A percentile compares a stretch with the other conserved stretches of the same genome.
These are phyloP conservation scores for Heliconius eleuchia DNA, from an alignment of 1,140 invertebrate species.

Conservation along the genomic window DNA sequence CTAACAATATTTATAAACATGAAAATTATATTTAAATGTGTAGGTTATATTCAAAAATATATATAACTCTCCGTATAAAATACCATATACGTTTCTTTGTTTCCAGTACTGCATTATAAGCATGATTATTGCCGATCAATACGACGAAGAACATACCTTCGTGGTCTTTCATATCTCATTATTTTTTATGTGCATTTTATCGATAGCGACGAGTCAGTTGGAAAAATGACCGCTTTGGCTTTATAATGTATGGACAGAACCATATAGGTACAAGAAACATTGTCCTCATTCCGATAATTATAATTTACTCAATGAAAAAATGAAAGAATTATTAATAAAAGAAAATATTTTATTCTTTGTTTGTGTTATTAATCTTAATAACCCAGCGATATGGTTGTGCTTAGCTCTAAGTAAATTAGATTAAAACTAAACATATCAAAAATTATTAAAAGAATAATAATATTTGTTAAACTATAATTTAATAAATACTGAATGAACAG, in stretches of 20 bases:
- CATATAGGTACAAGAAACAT: background rate
- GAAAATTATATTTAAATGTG: too few species aligned
- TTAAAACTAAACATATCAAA: too few species aligned
- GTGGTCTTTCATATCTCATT: background rate
- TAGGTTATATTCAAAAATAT: background rate
- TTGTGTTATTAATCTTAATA: too few species aligned
- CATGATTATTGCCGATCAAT: background rate
- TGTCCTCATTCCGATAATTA: background rate
- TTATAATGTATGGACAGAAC: background rate
- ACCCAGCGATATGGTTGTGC: too few species aligned
- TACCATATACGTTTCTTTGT: background rate
- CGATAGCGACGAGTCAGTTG: background rate
- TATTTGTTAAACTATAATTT: too few species aligned
- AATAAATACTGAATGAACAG: too few species aligned
- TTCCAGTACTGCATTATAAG: background rate
- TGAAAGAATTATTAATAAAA: background rate
- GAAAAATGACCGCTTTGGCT: background rate
- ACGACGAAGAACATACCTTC: background rate
- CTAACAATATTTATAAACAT: background rate
- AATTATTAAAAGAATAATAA: too few species aligned
- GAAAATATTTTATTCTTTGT: too few species aligned
- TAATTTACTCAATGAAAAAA: background rate
- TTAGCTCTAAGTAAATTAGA: too few species aligned
- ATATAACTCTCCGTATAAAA: background rate
- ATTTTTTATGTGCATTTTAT: slow-evolving; percentile 5